Conservation (phyloP, 2,113 vertebrate species). For the Atlantisia rogersi region DNA sequence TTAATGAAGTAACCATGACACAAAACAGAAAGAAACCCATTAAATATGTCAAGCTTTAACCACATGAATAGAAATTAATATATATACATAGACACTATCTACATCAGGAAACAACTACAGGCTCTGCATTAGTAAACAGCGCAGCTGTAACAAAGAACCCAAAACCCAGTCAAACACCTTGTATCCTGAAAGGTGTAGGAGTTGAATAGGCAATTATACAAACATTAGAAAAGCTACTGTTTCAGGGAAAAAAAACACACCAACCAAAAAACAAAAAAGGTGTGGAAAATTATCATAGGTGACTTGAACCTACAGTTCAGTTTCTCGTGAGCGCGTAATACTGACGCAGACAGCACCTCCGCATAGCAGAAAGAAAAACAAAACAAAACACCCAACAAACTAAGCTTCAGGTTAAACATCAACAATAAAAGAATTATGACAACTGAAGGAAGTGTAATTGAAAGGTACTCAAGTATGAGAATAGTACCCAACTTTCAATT, state of each 20-base stretch:
- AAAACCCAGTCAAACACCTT: not conserved
- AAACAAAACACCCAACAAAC: too few relatives aligned
- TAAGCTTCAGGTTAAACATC: not conserved
- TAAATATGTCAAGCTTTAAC: not conserved
- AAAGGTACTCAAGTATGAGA: not conserved
- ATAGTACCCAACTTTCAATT: not conserved
- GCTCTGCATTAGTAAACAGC: not conserved
- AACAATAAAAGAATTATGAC: not conserved
- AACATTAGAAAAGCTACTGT: not conserved
- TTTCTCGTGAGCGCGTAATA: not conserved
- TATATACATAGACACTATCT: not conserved
- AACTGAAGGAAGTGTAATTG: not conserved
- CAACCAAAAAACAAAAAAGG: too few relatives aligned
- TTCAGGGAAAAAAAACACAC: not conserved
- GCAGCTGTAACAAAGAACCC: not conserved
- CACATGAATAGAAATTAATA: conserved; percentile 30
- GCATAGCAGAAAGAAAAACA: not conserved
- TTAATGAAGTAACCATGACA: conserved; percentile 42
- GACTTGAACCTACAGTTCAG: not conserved
- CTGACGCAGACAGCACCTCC: too few relatives aligned
- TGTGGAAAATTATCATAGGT: not conserved
- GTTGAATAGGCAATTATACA: not conserved
- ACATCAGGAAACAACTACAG: not conserved
- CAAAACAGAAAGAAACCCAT: not conserved
- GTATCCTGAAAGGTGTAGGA: not conserved